Base-by-base conservation (phyloP, 2,888 invertebrate genomes). In the Drosophila barbarae region DNA sequence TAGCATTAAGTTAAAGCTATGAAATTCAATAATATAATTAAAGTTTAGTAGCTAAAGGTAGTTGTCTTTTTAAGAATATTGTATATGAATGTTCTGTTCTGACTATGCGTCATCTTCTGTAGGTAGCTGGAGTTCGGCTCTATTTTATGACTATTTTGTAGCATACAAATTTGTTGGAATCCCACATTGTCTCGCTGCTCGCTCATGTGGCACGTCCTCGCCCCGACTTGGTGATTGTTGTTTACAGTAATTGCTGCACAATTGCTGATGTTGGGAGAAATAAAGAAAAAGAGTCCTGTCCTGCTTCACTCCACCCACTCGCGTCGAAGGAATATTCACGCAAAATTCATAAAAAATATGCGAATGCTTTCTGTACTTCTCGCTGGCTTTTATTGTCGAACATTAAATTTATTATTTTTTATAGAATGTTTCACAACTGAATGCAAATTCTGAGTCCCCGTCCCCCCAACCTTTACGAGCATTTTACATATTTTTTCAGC, bases 351-450 rank as follows among this genome's bases (percentile, higher is more conserved):
- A 77, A 80, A 79, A 79, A 71, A 84, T 80, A 76, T 81, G 80
- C 74, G 80, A 77, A 66, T 77, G 60, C 50, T 52, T 57, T 39
- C 18, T 58, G 52, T 64, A 39, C 44, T 53, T 70, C 66, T 73
- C 67, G 64, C 55, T 47, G n/a, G 61, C 69, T 83, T 80, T 84
- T 84, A 84, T 84, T 84, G 80, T 76, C 79, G 76, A 84, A 76
- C 84, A 81, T 79, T 76, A 84, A 84, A 80, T 82, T 76, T 84
- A 82, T 84, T 84, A 82, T 84, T 84, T 80, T 84, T 80, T 84
- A 81, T 80, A 84, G 81, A 80, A 81, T 80, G 76, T 82, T 84
- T 78, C 84, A 84, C 84, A 82, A 81, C 73, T 82, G 80, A 80
- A 80, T 84, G 84, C 84, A 84, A 84, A 81, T 81, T 74, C 60